Base-by-base conservation (phyloP, 2,113 vertebrate genomes). In the Seriola rivoliana region DNA sequence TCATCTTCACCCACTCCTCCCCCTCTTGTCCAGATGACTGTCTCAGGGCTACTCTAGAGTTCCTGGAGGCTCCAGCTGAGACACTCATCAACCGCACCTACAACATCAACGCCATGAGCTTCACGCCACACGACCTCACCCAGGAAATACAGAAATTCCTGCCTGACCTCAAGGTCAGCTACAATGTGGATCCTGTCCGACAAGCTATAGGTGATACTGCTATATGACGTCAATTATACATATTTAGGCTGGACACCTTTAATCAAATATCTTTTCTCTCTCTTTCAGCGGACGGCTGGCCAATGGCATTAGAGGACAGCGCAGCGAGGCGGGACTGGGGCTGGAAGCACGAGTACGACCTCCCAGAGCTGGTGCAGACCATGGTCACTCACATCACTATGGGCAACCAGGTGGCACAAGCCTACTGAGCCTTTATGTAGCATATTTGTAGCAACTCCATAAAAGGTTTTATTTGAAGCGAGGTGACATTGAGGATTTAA, bases 81-180 rank as follows among this genome's bases (percentile, higher is more conserved):
- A 46, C 86, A 0, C 94, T 98, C 12, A 90, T 88, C 80, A 96
- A 96, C 95, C 94, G 97, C 83, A 98, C 97, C 0, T 98, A 98
- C 94, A 98, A 98, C 75, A 95, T 98, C 92, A 95, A 87, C 3
- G 97, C 97, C 80, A 95, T 97, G 96, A 98, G 97, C 89, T 98
- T 99, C 90, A 96, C 94, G 4, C 97, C 97, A 0, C 94, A 96
- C 19, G 96, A 97, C 86, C 94, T 98, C 84, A 93, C 91, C 0
- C 93, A 85, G 57, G 97, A 97, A 71, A 91, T 98, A 40, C 94
- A 92, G 84, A 97, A 97, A 75, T 95, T 97, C 0, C 63, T 97
- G 44, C 96, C 97, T 0, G 96, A 96, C 32, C 95, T 98, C 42
- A 90, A 95, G 85, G 90, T 98, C 89, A 92, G 91, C 1, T 98